Evolutionary conservation across 2,888 invertebrate species (phyloP).

Genomic region (Geotrupes spiniger): DNA sequence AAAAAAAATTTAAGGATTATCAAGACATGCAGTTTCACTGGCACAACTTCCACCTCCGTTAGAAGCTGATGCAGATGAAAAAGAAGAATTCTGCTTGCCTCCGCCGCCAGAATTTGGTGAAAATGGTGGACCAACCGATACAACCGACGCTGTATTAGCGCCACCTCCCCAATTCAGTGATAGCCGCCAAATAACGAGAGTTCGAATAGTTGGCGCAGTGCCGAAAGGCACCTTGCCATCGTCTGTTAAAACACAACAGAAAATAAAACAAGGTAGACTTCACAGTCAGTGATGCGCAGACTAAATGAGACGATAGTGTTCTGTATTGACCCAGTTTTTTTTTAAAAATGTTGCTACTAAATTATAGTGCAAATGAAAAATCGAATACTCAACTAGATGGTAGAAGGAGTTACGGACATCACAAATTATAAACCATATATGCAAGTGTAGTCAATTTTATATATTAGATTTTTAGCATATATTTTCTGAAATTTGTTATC

Average conservation of each 20-base stretch:
- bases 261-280: slow-evolving; percentile 46
- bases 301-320: slow-evolving; percentile 5
- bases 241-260: slow-evolving; percentile 33
- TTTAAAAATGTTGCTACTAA: not conserved
- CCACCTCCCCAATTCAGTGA: slow-evolving; percentile 92
- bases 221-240: slow-evolving; percentile 59
- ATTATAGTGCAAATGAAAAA: slow-evolving; percentile 1
- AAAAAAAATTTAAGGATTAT: slow-evolving; percentile 41
- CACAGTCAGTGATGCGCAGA: slow-evolving; percentile 44
- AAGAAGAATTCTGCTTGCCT: slow-evolving; percentile 61
- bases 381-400: slow-evolving; percentile 2
- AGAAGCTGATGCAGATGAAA: slow-evolving; percentile 68
- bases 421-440: slow-evolving; percentile 2
- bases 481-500: not conserved
- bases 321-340: slow-evolving; percentile 2
- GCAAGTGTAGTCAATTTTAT: slow-evolving; percentile 7
- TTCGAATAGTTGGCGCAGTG: slow-evolving; percentile 79
- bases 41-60: slow-evolving; percentile 79
- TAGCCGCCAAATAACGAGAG: slow-evolving; percentile 60
- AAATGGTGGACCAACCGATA: slow-evolving; percentile 40
- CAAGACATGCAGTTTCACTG: slow-evolving; percentile 70
- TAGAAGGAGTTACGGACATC: slow-evolving; percentile 3
- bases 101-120: slow-evolving; percentile 61
- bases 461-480: slow-evolving; percentile 1
- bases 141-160: slow-evolving; percentile 63